Conservation (phyloP, 2,888 invertebrate genomes). For the Brachylomia viminalis region DNA sequence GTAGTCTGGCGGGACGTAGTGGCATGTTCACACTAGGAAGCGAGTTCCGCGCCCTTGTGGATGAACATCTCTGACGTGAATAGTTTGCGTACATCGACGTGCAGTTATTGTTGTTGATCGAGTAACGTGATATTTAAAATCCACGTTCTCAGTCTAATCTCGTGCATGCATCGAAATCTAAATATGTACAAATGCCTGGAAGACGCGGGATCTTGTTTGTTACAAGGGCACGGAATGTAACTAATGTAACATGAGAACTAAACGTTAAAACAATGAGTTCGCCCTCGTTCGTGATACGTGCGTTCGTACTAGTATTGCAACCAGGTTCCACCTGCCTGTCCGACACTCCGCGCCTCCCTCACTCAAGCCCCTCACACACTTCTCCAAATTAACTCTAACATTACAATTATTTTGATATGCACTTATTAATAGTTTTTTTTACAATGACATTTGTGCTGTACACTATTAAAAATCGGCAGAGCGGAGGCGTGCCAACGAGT, state of each 20-base stretch:
- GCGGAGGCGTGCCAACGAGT: conserved; percentile 71
- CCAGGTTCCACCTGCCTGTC: conserved; percentile 66
- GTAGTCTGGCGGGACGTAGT: conserved; percentile 75
- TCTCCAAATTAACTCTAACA: conserved; percentile 85
- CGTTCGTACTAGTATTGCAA: conserved; percentile 54
- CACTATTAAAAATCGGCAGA: conserved; percentile 78
- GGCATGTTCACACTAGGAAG: conserved; percentile 54
- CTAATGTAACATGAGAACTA: conserved; percentile 38
- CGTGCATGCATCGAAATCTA: conserved; percentile 57
- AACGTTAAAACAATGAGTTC: conserved; percentile 42
- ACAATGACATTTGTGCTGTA: conserved; percentile 89
- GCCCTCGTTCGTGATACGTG: conserved; percentile 41
- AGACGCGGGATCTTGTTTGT: conserved; percentile 59
- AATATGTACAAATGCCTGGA: conserved; percentile 60
- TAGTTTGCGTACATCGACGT: conserved; percentile 39
- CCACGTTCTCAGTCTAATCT: conserved; percentile 60
- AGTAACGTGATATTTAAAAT: conserved; percentile 51
- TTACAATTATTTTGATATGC: conserved; percentile 89
- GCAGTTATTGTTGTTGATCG: conserved; percentile 54
- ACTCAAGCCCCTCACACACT: conserved; percentile 74
- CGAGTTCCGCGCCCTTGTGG: conserved; percentile 59
- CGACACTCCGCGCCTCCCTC: conserved; percentile 68
- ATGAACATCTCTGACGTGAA: conserved; percentile 15
- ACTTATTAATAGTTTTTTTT: conserved; percentile 86
- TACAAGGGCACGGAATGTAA: conserved; percentile 61